A percentile compares a stretch with the other conserved stretches of the same genome.
Conservation (phyloP, 2,888 invertebrate species). For the Heliconius charithonia region DNA sequence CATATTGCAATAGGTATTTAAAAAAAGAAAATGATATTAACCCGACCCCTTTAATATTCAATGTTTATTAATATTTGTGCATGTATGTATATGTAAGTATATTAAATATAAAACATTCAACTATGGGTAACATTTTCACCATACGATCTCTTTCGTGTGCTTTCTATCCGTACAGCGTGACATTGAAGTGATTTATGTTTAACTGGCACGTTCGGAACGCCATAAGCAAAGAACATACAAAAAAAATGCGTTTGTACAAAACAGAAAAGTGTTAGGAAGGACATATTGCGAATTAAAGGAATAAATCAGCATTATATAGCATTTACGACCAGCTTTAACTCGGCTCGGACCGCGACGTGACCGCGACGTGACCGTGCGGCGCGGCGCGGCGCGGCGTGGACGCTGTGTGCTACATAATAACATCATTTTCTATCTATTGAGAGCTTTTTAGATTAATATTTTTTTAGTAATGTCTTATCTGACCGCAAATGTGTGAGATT, state of each 20-base stretch:
- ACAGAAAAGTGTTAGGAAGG: not conserved
- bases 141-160: too few species aligned
- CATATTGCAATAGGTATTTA: too few species aligned
- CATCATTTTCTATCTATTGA: not conserved
- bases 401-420: not conserved
- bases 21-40: too few species aligned
- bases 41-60: too few species aligned
- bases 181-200: too few species aligned
- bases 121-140: too few species aligned
- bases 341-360: slow-evolving; percentile 11
- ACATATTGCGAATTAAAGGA: slow-evolving; percentile 11
- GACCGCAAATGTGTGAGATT: too few species aligned
- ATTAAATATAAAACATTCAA: too few species aligned
- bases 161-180: too few species aligned
- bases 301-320: slow-evolving; percentile 28
- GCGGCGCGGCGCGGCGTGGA: not conserved
- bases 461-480: not conserved
- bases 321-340: slow-evolving; percentile 27
- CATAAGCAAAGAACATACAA: not conserved
- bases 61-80: too few species aligned
- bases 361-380: not conserved
- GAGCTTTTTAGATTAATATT: not conserved
- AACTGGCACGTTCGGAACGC: too few species aligned
- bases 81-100: too few species aligned
- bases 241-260: not conserved